A percentile compares a stretch with the other conserved stretches of the same genome.
phyloP scores from a whole-genome alignment of 2,113 vertebrate genomes.

The Pheucticus melanocephalus region DNA sequence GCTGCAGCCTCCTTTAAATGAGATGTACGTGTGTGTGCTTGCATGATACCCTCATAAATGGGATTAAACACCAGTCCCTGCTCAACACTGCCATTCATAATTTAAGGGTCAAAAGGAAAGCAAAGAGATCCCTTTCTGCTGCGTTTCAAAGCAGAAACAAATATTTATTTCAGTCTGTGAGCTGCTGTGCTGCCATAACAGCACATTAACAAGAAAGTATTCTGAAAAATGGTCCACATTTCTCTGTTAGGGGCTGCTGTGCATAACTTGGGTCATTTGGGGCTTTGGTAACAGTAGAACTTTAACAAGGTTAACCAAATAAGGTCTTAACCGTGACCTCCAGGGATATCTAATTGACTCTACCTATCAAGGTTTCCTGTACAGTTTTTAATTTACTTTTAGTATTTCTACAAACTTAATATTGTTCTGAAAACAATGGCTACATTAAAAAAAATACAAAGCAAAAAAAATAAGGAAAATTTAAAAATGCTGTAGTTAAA shows the following conservation, averaged over 20 bases:
- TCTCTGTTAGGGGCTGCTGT: background rate
- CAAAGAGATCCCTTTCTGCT: background rate
- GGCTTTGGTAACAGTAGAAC: background rate
- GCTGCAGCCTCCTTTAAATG: background rate
- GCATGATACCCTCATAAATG: background rate
- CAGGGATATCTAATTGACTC: background rate
- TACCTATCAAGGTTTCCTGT: background rate
- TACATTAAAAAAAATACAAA: background rate
- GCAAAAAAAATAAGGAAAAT: background rate
- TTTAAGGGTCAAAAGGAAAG: slow-evolving; percentile 22
- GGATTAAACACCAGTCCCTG: background rate
- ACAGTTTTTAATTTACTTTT: background rate
- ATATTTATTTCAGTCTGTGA: background rate
- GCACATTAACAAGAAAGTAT: background rate
- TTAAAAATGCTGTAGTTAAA: background rate
- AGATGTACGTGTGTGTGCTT: background rate
- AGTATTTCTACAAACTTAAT: background rate
- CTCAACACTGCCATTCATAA: slow-evolving; percentile 10
- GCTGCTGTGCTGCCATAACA: background rate
- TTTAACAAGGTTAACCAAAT: slow-evolving; percentile 26
- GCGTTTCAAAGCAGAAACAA: slow-evolving; percentile 3
- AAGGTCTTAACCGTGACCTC: background rate
- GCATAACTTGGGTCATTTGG: background rate
- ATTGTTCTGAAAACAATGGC: background rate
- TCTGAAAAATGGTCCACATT: background rate